Evolutionary conservation across 64 coral and sea anemone species (phyloP).

Genomic region (Exaiptasia diaphana): DNA sequence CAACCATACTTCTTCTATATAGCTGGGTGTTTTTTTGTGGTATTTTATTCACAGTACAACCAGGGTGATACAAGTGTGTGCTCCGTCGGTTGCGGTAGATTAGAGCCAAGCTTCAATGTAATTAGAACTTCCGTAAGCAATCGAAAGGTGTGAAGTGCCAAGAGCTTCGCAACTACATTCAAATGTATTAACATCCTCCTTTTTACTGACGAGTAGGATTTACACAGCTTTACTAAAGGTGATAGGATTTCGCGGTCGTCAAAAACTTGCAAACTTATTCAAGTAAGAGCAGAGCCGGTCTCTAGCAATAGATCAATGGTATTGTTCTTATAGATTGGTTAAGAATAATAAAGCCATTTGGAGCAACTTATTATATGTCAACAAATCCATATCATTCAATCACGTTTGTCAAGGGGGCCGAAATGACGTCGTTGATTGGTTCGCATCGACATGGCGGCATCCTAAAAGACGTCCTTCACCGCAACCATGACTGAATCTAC

Average conservation of each 20-base stretch:
- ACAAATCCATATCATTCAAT: slow-evolving; percentile 99
- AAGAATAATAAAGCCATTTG: slow-evolving; percentile 95
- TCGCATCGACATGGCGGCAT: slow-evolving; percentile 76
- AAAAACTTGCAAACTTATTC: slow-evolving; percentile 15
- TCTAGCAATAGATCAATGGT: slow-evolving; percentile 68
- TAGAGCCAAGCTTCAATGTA: background rate
- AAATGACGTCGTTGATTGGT: slow-evolving; percentile 64
- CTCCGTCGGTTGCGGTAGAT: background rate
- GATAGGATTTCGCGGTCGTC: background rate
- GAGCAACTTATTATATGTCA: slow-evolving; percentile 98
- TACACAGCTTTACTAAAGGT: background rate
- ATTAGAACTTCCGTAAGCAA: slow-evolving; percentile 83
- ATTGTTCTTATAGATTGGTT: slow-evolving; percentile 82
- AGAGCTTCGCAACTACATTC: background rate
- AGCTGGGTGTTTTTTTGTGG: too few relatives aligned
- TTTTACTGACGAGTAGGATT: background rate
- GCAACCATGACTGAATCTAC: slow-evolving; percentile 22
- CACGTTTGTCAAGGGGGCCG: slow-evolving; percentile 85
- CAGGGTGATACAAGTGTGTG: background rate
- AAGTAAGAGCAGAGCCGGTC: slow-evolving; percentile 24
- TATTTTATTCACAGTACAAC: too few relatives aligned
- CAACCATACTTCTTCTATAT: background rate
- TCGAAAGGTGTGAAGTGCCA: slow-evolving; percentile 80
- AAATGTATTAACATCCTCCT: background rate
- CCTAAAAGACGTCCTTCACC: slow-evolving; percentile 79